Evolutionary conservation across 2,888 invertebrate genomes (phyloP), one percentile per base, ranked within the genome.

Genomic region (Dendrolimus pini): DNA sequence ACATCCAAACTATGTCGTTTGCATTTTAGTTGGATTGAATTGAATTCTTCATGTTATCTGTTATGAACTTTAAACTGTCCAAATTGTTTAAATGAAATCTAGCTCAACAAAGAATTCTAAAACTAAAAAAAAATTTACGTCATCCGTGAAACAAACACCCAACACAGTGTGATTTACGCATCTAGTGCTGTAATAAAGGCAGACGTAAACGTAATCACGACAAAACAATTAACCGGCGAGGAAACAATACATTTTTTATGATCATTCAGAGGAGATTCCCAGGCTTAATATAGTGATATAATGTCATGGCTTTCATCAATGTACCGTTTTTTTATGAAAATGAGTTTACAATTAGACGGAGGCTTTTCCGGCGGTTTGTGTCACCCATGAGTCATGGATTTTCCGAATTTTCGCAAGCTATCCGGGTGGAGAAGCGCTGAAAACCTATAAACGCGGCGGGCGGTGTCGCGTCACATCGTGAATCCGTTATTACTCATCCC

Each of bases 361-460:
- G 85, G 82, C 82, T 85, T 89, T 87, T 86, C 85, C 84, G 79
- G 75, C 65, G 72, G 62, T 77, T 70, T 80, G 77, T 70, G 80
- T 74, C 76, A 66, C 66, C 68, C 41, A 62, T 89, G 89, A 89
- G 70, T 89, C 89, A 89, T 67, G 84, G 83, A 79, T 83, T 90
- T 90, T 72, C 89, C 87, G 78, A 86, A 87, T 86, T 89, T 89
- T 73, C 71, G 68, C 69, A 65, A 65, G 67, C 57, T 0, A 30
- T 30, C 30, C 30, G 30, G 30, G 30, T 30, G 6, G 30, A 55
- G 58, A 64, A 62, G 55, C 53, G 55, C 78, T 78, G 89, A 86
- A 88, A 87, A 79, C 89, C 80, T 80, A 82, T 78, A 82, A 85
- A 77, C 73, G 78, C 77, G 63, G 6, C 55, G 30, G 30, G 30